Percentiles rank a stretch among this genome's conserved stretches.
Conservation (phyloP, 2,113 vertebrate genomes). For the Mesitornis unicolor region DNA sequence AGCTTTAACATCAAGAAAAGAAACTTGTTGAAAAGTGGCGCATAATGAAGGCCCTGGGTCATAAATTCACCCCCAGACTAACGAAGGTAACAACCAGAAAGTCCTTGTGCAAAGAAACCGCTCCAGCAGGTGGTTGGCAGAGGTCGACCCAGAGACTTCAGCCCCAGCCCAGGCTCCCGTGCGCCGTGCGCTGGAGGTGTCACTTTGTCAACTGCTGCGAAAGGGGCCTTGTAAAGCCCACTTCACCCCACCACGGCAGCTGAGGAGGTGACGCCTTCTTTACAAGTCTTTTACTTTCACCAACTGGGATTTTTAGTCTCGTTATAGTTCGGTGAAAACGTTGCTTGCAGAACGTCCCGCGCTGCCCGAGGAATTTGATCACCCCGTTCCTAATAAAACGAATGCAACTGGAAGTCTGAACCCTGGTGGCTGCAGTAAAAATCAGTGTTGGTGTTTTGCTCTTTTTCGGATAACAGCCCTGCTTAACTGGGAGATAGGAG, state of each 20-base stretch:
- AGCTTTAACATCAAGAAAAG: not conserved
- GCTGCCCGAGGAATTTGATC: not conserved
- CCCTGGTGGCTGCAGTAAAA: not conserved
- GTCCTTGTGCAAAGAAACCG: not conserved
- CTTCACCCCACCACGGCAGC: not conserved
- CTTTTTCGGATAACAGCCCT: not conserved
- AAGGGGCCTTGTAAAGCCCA: not conserved
- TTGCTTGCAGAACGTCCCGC: not conserved
- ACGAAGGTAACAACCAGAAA: not conserved
- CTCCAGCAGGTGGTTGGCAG: not conserved
- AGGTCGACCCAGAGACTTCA: not conserved
- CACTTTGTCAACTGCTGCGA: not conserved
- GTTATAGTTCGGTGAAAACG: not conserved
- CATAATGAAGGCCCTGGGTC: not conserved
- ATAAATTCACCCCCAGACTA: not conserved
- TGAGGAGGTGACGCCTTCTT: not conserved
- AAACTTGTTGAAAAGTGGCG: not conserved
- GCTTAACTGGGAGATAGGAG: not conserved
- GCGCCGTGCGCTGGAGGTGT: not conserved
- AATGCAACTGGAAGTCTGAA: not conserved
- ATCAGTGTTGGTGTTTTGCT: not conserved
- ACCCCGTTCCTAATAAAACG: not conserved
- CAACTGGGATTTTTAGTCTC: not conserved
- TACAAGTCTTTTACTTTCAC: constrained; percentile 22
- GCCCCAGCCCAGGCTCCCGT: not conserved